Evolutionary conservation across 2,888 invertebrate species (phyloP).

Genomic region (Yponomeuta evonymella): DNA sequence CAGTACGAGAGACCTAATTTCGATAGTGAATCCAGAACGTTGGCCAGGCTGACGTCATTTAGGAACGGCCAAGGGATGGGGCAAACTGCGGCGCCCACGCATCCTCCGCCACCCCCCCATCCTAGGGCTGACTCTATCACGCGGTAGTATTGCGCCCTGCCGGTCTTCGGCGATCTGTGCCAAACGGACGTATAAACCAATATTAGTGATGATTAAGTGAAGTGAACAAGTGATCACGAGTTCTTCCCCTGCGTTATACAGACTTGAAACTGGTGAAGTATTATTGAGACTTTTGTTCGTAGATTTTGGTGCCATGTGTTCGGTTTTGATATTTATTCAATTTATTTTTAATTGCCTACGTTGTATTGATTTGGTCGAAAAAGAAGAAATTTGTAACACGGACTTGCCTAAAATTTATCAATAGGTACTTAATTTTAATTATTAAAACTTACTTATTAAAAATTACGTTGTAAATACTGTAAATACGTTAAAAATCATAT

Average conservation of each 20-base stretch:
- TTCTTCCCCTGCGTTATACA: slow-evolving; percentile 44
- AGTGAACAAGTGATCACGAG: slow-evolving; percentile 39
- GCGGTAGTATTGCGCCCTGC: slow-evolving; percentile 73
- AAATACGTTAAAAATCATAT: slow-evolving; percentile 31
- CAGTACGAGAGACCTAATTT: slow-evolving; percentile 71
- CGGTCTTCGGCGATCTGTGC: slow-evolving; percentile 73
- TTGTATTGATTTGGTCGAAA: slow-evolving; percentile 24
- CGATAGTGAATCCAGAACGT: slow-evolving; percentile 55
- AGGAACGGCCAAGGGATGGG: slow-evolving; percentile 57
- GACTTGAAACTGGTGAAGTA: slow-evolving; percentile 21
- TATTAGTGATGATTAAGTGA: slow-evolving; percentile 35
- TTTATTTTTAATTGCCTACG: slow-evolving; percentile 13
- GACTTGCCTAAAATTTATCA: neutral
- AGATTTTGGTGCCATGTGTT: slow-evolving; percentile 1
- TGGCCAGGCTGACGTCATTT: slow-evolving; percentile 63
- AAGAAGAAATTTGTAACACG: slow-evolving; percentile 13
- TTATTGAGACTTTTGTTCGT: slow-evolving; percentile 22
- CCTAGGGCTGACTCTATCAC: slow-evolving; percentile 64
- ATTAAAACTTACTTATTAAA: neutral
- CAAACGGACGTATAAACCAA: slow-evolving; percentile 70
- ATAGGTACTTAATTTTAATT: neutral
- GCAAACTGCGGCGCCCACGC: slow-evolving; percentile 46
- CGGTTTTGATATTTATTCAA: slow-evolving; percentile 12
- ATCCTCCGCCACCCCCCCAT: slow-evolving; percentile 61
- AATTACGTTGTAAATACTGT: slow-evolving; percentile 54